These are phyloP conservation scores for Charanyca ferruginea DNA, from an alignment of 2,888 invertebrate species.

Conservation along the genomic window DNA sequence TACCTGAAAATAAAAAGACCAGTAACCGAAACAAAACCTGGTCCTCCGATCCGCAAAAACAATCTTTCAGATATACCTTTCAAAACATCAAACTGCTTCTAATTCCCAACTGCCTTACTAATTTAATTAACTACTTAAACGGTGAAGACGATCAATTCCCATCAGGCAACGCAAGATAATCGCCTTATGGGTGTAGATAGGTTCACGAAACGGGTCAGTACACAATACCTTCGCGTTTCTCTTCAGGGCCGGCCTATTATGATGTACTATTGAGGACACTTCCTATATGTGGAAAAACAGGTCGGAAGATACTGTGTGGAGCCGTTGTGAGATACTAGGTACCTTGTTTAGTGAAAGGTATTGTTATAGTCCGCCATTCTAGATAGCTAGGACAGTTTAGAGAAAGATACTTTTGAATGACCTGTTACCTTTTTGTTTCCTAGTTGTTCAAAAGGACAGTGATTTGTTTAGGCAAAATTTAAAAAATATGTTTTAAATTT, in stretches of 20 bases:
- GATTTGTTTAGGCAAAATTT: background rate
- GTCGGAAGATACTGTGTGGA: constrained; percentile 21
- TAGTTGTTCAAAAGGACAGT: background rate
- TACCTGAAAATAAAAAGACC: background rate
- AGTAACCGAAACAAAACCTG: background rate
- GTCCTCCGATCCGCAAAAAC: constrained; percentile 2
- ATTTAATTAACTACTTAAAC: constrained; percentile 45
- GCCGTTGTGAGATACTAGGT: constrained; percentile 16
- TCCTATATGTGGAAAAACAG: constrained; percentile 36
- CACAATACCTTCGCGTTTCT: constrained; percentile 37
- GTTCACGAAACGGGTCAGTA: constrained; percentile 45
- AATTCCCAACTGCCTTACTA: constrained; percentile 14
- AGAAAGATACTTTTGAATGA: background rate
- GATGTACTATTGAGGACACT: constrained; percentile 43
- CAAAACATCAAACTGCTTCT: background rate
- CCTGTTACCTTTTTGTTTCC: background rate
- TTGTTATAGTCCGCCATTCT: constrained; percentile 10
- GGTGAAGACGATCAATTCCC: constrained; percentile 20
- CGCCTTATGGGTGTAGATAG: constrained; percentile 29
- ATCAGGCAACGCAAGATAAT: constrained; percentile 25
- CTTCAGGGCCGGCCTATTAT: constrained; percentile 37
- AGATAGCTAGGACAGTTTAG: constrained; percentile 11
- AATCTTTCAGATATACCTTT: background rate
- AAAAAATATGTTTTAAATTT: no score
- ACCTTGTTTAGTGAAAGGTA: constrained; percentile 30